Evolutionary conservation across 2,888 invertebrate species (phyloP), one percentile per base, ranked within the genome.

Genomic region (Dysmachus trigonus): DNA sequence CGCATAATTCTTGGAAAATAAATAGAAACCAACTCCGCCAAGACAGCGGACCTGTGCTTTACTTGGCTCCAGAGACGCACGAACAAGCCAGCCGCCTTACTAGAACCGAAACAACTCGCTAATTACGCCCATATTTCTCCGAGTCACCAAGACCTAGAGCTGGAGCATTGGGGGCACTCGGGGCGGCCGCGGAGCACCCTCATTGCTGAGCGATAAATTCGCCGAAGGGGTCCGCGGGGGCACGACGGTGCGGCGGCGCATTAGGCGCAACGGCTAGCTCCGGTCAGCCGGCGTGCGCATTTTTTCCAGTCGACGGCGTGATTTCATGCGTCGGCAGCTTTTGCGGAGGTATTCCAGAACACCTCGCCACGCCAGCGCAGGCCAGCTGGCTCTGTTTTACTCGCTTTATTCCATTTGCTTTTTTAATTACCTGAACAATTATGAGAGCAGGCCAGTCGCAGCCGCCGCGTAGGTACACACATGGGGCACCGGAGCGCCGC

Each of bases 311-410:
- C 22, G 27, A n/a, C 30, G 47, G 77, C 27, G 53, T 62, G 62
- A 82, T 82, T 82, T 82, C 35, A 82, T 62, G 81, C 53, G 81
- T 53, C 81, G 31, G 62, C 53, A 82, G 31, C 53, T 82, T 22
- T 62, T 62, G 18, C 53, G 62, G 62, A 82, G 35, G 81, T 82
- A 62, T 76, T 38, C 76, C n/a, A 10, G 76, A 27, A 15, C 27
- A 27, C 62, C 62, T 10, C 5, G 62, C 62, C 62, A 27, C 22
- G 27, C n/a, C n/a, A n/a, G n/a, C n/a, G 51, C 51, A 7, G 51
- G 51, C 47, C 41, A 27, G 47, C 47, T 77, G 27, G 47, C 47
- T 51, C 47, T 30, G 38, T 74, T 6, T 73, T 6, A n/a, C 38
- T 38, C 38, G 77, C 15, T 15, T 51, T 47, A n/a, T 41, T 47